Base-by-base conservation (phyloP, 1,140 invertebrate genomes). In the Brachionus koreanus region DNA sequence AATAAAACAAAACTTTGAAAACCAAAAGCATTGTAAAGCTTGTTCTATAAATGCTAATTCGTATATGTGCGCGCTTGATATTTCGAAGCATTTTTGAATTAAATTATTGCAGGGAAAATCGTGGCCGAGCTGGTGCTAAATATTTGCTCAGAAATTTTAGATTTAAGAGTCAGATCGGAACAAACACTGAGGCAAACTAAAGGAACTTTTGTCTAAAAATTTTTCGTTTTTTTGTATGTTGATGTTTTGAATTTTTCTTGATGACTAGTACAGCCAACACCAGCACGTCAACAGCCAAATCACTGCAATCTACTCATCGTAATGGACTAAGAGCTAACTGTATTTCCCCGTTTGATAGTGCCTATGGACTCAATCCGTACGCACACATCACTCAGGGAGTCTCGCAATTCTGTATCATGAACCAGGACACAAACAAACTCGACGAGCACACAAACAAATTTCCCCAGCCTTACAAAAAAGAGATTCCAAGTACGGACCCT, bases 191-290 rank as follows among this genome's bases (percentile, higher is more conserved):
- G 35, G 35, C 35, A 69, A 37, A 35, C 65, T 57, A 57, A 57
- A 57, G 49, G n/a, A 19, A 39, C 35, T 69, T 69, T 74, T 46
- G 39, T 74, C 23, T 74, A 46, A 19, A 74, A 74, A 46, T 74
- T 74, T 74, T 74, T 74, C 42, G 37, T 74, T 74, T 46, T 74
- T 74, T 72, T 46, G 19, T 74, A 39, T 69, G 65, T 69, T 69
- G 65, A 37, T 74, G 42, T 33, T 39, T 72, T 72, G 67, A 72
- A 43, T 35, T 37, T 69, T 74, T 42, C 49, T 57, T 43, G 25
- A 74, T 74, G 69, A 74, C 69, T 42, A 74, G 69, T 46, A 74
- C 69, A 74, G 69, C 69, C 33, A 74, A 74, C 33, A 74, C 25
- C 19, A 74, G 39, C 39, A 74, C 65, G 35, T 69, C 65, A 69